These are phyloP conservation scores for Sylvicola fuscatus DNA, from an alignment of 2,888 invertebrate genomes.

Conservation along the genomic window DNA sequence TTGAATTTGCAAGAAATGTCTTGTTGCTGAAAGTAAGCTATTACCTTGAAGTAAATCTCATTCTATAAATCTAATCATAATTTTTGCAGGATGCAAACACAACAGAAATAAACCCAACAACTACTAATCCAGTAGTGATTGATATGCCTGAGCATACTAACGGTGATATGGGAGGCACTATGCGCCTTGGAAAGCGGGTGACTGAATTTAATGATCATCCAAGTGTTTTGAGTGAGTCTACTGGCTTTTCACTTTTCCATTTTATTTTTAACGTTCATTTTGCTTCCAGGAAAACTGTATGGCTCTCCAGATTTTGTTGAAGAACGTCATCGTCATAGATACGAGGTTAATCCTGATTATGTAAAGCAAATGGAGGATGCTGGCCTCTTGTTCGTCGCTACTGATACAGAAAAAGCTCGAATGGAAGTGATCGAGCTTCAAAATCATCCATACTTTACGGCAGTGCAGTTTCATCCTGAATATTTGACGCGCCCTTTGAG, in stretches of 20 bases:
- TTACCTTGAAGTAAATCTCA: background rate
- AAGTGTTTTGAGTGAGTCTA: slow-evolving; percentile 37
- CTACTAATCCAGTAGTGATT: slow-evolving; percentile 64
- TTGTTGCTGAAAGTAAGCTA: slow-evolving; percentile 31
- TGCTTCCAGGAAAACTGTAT: slow-evolving; percentile 45
- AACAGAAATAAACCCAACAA: slow-evolving; percentile 60
- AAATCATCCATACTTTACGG: slow-evolving; percentile 81
- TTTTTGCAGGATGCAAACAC: slow-evolving; percentile 46
- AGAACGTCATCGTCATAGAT: slow-evolving; percentile 92
- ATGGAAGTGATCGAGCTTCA: slow-evolving; percentile 89
- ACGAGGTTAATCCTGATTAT: slow-evolving; percentile 87
- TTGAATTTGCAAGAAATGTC: slow-evolving; percentile 84
- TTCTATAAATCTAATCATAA: background rate
- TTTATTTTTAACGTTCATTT: background rate
- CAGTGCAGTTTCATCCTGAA: slow-evolving; percentile 96
- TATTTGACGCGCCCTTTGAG: slow-evolving; percentile 79
- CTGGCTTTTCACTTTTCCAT: background rate
- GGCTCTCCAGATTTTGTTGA: slow-evolving; percentile 58
- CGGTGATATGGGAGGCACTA: slow-evolving; percentile 88
- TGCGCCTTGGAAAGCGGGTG: slow-evolving; percentile 86
- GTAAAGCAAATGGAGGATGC: slow-evolving; percentile 54
- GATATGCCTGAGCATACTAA: slow-evolving; percentile 98
- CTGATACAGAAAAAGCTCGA: slow-evolving; percentile 58
- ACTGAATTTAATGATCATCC: slow-evolving; percentile 50
- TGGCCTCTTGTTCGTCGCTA: slow-evolving; percentile 78